These are phyloP conservation scores for Empidonax alnorum DNA, from an alignment of 2,113 vertebrate genomes.

Conservation along the genomic window DNA sequence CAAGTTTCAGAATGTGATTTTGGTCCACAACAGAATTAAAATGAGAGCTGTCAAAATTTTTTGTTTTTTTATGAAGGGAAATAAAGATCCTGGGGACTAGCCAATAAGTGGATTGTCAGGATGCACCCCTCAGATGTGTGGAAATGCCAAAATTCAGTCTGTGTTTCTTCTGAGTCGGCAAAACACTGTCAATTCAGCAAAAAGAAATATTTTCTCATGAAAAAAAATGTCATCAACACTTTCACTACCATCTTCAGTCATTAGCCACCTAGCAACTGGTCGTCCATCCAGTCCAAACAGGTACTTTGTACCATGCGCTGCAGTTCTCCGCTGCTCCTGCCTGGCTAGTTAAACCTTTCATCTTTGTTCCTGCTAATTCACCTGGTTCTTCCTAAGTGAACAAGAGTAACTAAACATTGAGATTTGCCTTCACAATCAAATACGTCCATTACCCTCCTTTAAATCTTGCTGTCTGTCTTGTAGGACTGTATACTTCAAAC, in stretches of 20 bases:
- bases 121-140: accelerated
- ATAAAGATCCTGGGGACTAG: not conserved
- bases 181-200: not conserved
- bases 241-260: not conserved
- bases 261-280: not conserved
- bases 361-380: not conserved
- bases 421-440: not conserved
- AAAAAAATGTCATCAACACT: not conserved
- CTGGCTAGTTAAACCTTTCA: not conserved
- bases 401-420: not conserved
- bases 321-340: not conserved
- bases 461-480: not conserved
- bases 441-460: not conserved
- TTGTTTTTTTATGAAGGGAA: not conserved
- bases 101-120: not conserved
- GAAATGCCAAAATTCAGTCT: not conserved
- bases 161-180: not conserved
- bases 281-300: not conserved
- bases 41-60: not conserved
- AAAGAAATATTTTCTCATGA: not conserved
- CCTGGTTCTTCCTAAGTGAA: not conserved
- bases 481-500: not conserved
- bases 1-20: constrained; percentile 21
- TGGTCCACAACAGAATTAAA: constrained; percentile 3
- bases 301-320: accelerated